phyloP scores from a whole-genome alignment of 2,888 invertebrate genomes.

The Patella pellucida region DNA sequence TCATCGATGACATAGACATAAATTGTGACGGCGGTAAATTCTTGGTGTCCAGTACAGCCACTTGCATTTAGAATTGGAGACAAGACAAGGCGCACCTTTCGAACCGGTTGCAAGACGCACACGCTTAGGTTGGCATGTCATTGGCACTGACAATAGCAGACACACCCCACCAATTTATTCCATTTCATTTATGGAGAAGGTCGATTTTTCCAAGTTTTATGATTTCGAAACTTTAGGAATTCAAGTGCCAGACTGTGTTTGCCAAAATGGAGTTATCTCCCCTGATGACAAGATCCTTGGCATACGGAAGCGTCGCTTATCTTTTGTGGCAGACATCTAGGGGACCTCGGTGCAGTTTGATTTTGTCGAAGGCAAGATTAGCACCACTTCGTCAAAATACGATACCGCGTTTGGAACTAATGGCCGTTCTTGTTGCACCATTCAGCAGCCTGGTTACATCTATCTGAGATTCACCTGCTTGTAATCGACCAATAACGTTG shows the following conservation, averaged over 20 bases:
- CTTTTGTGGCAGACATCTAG: too few relatives aligned
- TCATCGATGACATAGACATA: slow-evolving; percentile 4
- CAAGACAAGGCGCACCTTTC: slow-evolving; percentile 12
- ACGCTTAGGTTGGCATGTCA: slow-evolving; percentile 24
- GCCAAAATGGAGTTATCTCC: slow-evolving; percentile 8
- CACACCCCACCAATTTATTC: neutral
- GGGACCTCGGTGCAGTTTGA: too few relatives aligned
- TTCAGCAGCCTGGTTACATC: too few relatives aligned
- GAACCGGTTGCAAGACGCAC: slow-evolving; percentile 24
- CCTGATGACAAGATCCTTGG: too few relatives aligned
- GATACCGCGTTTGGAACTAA: too few relatives aligned
- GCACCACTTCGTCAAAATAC: too few relatives aligned
- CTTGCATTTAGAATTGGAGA: slow-evolving; percentile 21
- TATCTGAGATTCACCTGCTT: too few relatives aligned
- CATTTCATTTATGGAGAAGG: slow-evolving; percentile 18
- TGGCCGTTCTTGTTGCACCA: too few relatives aligned
- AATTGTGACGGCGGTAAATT: neutral
- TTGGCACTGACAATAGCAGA: slow-evolving; percentile 21
- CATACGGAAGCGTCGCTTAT: too few relatives aligned
- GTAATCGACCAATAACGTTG: too few relatives aligned
- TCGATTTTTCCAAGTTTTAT: slow-evolving; percentile 25
- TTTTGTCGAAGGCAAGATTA: too few relatives aligned
- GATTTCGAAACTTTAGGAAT: slow-evolving; percentile 23
- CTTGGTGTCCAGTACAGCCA: slow-evolving; percentile 26
- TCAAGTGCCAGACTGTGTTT: slow-evolving; percentile 18